Conservation (phyloP, 1,140 invertebrate genomes). For the Sitophilus oryzae region DNA sequence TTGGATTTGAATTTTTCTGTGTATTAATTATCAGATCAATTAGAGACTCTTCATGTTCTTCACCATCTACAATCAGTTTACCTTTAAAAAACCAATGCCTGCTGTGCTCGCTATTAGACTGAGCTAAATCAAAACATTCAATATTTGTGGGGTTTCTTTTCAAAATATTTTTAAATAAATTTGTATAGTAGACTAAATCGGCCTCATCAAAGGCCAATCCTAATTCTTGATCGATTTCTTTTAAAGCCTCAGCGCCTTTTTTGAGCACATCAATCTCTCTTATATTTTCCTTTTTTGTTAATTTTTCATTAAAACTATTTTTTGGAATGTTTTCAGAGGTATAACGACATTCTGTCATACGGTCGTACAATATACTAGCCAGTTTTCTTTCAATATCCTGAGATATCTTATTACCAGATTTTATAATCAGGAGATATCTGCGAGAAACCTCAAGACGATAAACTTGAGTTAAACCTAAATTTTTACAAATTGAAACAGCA, state of each 20-base stretch:
- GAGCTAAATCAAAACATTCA: conserved; percentile 97
- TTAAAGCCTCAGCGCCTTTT: conserved; percentile 70
- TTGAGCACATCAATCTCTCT: conserved; percentile 68
- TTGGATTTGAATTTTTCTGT: conserved; percentile 76
- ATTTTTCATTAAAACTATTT: conserved; percentile 62
- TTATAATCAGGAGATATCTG: conserved; percentile 66
- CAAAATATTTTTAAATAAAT: conserved; percentile 73
- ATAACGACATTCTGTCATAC: conserved; percentile 73
- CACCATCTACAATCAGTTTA: conserved; percentile 77
- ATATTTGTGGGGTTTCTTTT: conserved; percentile 94
- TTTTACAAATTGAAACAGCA: conserved; percentile 86
- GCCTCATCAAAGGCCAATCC: conserved; percentile 86
- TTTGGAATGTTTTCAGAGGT: conserved; percentile 64
- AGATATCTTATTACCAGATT: conserved; percentile 36
- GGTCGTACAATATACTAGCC: conserved; percentile 66
- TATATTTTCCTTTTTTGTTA: conserved; percentile 47
- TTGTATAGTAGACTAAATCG: conserved; percentile 81
- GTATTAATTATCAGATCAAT: conserved; percentile 92
- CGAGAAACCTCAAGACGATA: conserved; percentile 74
- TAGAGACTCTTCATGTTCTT: conserved; percentile 70
- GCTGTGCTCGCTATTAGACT: conserved; percentile 94
- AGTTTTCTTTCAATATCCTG: conserved; percentile 49
- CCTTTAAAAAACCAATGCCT: conserved; percentile 93
- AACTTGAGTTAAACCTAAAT: conserved; percentile 68
- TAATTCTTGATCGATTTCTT: conserved; percentile 76